Percentiles rank a stretch among this genome's conserved stretches.
These are phyloP conservation scores for Calliphora vomitoria DNA, from an alignment of 2,888 invertebrate genomes.

Conservation along the genomic window DNA sequence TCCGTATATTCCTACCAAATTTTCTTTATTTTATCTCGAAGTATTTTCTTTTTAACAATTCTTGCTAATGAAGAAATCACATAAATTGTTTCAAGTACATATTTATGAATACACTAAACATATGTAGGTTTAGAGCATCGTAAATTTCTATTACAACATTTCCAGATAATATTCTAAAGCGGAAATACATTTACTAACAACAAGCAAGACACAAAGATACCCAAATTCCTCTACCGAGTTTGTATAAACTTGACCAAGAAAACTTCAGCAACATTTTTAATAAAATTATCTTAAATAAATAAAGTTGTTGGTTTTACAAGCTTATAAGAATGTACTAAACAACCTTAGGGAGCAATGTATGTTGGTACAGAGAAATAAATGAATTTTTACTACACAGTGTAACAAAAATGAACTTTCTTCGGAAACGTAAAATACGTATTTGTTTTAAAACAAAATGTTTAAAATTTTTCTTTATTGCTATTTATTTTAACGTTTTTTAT, in stretches of 20 bases:
- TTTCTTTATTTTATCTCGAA: no score
- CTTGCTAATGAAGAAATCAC: no score
- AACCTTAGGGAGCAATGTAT: no score
- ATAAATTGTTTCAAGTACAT: not conserved
- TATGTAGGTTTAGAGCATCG: not conserved
- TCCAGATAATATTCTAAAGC: not conserved
- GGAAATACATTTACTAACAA: not conserved
- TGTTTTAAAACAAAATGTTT: no score
- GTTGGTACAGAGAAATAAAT: not conserved
- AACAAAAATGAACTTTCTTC: no score
- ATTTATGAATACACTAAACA: not conserved
- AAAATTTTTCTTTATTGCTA: no score
- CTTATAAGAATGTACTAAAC: not conserved
- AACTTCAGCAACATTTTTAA: not conserved
- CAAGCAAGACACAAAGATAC: not conserved
- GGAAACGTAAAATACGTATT: no score
- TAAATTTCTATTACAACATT: conserved; percentile 35
- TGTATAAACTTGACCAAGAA: conserved; percentile 6
- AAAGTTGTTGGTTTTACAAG: not conserved
- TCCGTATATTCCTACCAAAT: no score
- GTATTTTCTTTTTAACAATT: no score
- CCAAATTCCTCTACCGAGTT: not conserved
- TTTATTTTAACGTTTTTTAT: no score
- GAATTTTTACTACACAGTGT: not conserved
- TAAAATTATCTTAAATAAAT: conserved; percentile 16